These are phyloP conservation scores for Ursus arctos DNA, from an alignment of 2,113 vertebrate genomes.

Conservation along the genomic window DNA sequence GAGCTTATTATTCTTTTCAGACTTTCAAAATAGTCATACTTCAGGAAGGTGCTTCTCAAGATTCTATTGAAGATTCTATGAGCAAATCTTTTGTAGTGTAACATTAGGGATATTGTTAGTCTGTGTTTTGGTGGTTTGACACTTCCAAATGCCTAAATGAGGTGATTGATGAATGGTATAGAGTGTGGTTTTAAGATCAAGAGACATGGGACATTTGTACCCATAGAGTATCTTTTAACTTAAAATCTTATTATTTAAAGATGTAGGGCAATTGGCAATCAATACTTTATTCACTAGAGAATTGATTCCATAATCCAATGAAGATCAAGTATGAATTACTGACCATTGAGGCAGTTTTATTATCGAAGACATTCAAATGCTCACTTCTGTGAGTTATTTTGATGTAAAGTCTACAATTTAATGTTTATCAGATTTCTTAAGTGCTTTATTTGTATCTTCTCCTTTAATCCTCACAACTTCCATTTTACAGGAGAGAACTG, in stretches of 20 bases:
- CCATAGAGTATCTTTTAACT: neutral
- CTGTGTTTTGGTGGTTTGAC: neutral
- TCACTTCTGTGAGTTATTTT: neutral
- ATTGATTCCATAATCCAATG: neutral
- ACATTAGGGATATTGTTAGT: neutral
- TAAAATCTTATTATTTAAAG: conserved; percentile 10
- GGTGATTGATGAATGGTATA: neutral
- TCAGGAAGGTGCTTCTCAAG: neutral
- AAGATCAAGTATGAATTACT: neutral
- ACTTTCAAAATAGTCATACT: neutral
- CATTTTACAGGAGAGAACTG: neutral
- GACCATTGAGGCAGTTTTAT: neutral
- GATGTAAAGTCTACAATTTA: neutral
- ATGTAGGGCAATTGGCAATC: neutral
- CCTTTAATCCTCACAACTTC: neutral
- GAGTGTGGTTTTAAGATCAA: neutral
- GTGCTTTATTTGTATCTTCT: neutral
- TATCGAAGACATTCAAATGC: neutral
- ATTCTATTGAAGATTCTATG: neutral
- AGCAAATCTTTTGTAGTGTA: neutral
- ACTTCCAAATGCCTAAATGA: neutral
- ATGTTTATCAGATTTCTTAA: neutral
- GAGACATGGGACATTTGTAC: neutral
- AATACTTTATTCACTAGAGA: neutral
- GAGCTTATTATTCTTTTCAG: neutral